Percentiles rank a stretch among this genome's conserved stretches.
phyloP scores from a whole-genome alignment of 2,797 vertebrate genomes.

The Trachurus trachurus region DNA sequence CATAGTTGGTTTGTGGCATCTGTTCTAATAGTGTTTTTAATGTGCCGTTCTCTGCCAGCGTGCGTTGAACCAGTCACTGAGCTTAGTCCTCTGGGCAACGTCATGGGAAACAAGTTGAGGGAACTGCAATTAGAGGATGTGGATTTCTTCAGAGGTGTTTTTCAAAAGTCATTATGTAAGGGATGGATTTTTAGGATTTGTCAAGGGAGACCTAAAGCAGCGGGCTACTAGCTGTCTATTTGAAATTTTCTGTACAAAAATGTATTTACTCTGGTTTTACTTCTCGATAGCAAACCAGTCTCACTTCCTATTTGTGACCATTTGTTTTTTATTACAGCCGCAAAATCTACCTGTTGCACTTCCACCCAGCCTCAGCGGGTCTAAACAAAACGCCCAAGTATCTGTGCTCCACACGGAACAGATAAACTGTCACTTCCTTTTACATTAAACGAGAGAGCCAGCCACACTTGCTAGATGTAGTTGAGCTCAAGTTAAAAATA shows the following conservation, averaged over 20 bases:
- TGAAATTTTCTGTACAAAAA: background rate
- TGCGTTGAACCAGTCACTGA: background rate
- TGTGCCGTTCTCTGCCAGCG: background rate
- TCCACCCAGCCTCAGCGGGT: background rate
- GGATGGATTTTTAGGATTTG: background rate
- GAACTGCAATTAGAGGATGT: background rate
- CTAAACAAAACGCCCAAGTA: background rate
- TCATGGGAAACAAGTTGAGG: background rate
- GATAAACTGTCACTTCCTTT: background rate
- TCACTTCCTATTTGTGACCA: constrained; percentile 50
- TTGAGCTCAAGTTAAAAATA: constrained; percentile 2
- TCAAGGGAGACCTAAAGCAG: constrained; percentile 11
- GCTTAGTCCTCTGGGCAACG: background rate
- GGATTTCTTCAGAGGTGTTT: constrained; percentile 17
- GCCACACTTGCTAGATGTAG: background rate
- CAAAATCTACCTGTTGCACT: constrained; percentile 11
- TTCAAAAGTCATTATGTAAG: constrained; percentile 21
- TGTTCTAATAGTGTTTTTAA: constrained; percentile 23
- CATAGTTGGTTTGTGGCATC: constrained; percentile 35
- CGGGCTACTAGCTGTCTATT: background rate
- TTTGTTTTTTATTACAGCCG: background rate
- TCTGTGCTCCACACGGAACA: background rate
- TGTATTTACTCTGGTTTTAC: constrained; percentile 39
- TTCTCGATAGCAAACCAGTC: constrained; percentile 43
- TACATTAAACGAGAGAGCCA: background rate